Evolutionary conservation across 1,140 invertebrate genomes (phyloP), one percentile per base, ranked within the genome.

Genomic region (Ceratina calcarata): DNA sequence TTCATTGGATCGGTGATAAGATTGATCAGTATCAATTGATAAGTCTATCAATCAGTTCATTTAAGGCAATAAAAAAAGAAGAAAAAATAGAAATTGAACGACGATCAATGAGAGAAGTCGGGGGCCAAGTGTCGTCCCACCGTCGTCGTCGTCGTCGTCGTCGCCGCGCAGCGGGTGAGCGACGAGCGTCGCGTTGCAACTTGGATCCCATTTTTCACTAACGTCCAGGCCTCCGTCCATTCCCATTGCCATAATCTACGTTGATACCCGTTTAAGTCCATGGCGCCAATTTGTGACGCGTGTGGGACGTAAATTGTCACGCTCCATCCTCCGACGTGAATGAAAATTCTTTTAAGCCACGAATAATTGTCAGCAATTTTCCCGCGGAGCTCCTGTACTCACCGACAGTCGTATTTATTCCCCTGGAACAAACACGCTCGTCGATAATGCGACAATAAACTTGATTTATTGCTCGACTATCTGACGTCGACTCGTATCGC

Each of bases 261-360:
- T 45, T 66, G 72, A 65, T 65, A 61, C 37, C 37, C 61, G 22
- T 73, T 73, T 64, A 51, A 65, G 62, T 75, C 65, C 55, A 75
- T 51, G 62, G 49, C 73, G 51, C 27, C 73, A 66, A 75, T 75
- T 75, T 37, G 18, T 75, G 72, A 66, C 32, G 62, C 18, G 57
- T 60, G 73, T 51, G 65, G 62, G 51, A 66, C 73, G 73, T 66
- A 53, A 75, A 75, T 75, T 75, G n/a, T 45, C 51, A 57, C 72
- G 1, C n/a, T 65, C 57, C 15, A 16, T 13, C 15, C 3, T 24
- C 15, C n/a, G n/a, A n/a, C n/a, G 37, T n/a, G n/a, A 16, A 18
- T 16, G 72, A 55, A 65, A 74, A 55, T 16, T 32, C 32, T 20
- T 66, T 66, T 16, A 66, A 62, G 62, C 57, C 73, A 57, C 3